A percentile compares a stretch with the other conserved stretches of the same genome.
These are phyloP conservation scores for Myotis brandtii DNA, from an alignment of 2,113 vertebrate genomes.

Conservation along the genomic window DNA sequence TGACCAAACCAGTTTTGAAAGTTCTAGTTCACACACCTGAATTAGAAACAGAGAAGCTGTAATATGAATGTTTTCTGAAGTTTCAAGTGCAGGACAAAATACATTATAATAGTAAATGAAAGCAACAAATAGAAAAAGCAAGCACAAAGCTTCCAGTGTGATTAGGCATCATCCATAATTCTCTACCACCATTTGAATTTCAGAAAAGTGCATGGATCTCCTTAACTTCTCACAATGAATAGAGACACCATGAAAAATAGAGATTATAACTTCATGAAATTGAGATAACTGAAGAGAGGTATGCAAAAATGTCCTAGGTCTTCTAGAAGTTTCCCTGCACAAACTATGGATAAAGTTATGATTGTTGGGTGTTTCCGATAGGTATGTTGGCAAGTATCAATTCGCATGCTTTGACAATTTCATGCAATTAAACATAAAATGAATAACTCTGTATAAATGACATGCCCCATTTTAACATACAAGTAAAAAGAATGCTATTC, in stretches of 20 bases:
- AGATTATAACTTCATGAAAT: conserved; percentile 74
- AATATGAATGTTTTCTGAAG: conserved; percentile 57
- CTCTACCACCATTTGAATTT: conserved; percentile 57
- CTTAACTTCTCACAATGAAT: conserved; percentile 80
- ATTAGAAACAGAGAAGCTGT: conserved; percentile 59
- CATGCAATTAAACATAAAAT: conserved; percentile 85
- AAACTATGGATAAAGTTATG: conserved; percentile 60
- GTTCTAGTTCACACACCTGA: conserved; percentile 61
- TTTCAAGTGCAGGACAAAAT: conserved; percentile 63
- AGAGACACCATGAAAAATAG: conserved; percentile 80
- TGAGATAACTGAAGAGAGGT: conserved; percentile 69
- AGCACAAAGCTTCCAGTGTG: conserved; percentile 62
- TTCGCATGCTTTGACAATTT: conserved; percentile 85
- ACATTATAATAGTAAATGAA: conserved; percentile 56
- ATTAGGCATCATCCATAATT: conserved; percentile 60
- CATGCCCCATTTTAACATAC: conserved; percentile 86
- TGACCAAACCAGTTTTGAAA: conserved; percentile 75
- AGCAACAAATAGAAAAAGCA: conserved; percentile 71
- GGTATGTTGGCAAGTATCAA: conserved; percentile 88
- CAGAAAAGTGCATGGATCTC: conserved; percentile 67
- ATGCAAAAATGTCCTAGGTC: conserved; percentile 61
- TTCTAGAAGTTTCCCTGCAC: conserved; percentile 73
- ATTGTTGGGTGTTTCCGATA: conserved; percentile 68
- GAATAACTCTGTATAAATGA: conserved; percentile 79
- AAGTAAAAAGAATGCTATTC: conserved; percentile 84